Conservation (phyloP, 1,140 invertebrate species). For the Nomia melanderi region DNA sequence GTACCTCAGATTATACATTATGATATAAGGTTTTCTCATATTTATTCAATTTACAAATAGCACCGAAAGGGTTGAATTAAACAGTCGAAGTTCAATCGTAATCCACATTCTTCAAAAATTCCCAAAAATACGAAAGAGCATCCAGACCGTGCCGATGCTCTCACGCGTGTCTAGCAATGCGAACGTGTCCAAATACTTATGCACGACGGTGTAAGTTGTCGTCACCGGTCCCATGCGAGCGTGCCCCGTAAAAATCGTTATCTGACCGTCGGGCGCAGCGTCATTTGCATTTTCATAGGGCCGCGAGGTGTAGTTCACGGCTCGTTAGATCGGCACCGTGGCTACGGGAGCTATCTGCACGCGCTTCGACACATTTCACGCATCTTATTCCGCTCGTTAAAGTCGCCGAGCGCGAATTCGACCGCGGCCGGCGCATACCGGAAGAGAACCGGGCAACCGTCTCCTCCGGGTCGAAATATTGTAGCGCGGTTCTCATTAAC, state of each 20-base stretch:
- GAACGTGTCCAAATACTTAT: no score
- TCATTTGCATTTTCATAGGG: slow-evolving; percentile 63
- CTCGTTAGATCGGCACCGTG: slow-evolving; percentile 43
- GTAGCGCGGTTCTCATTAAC: background rate
- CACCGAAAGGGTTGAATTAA: no score
- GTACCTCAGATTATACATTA: no score
- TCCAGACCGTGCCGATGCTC: no score
- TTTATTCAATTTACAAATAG: no score
- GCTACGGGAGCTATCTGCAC: slow-evolving; percentile 32
- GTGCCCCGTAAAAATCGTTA: slow-evolving; percentile 46
- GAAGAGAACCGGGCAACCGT: background rate
- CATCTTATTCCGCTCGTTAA: slow-evolving; percentile 36
- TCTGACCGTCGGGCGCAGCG: slow-evolving; percentile 23
- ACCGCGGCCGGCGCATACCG: background rate
- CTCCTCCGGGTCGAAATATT: background rate
- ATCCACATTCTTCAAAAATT: no score
- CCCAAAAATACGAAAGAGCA: no score
- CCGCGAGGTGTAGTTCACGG: slow-evolving; percentile 37
- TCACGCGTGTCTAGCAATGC: no score
- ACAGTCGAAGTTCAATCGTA: no score
- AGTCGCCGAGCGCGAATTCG: slow-evolving; percentile 10
- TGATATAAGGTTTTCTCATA: no score
- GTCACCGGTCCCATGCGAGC: background rate
- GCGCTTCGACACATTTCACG: slow-evolving; percentile 32
- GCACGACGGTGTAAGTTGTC: no score